phyloP scores from a whole-genome alignment of 2,113 vertebrate genomes.

The Emydura subglobosa region DNA sequence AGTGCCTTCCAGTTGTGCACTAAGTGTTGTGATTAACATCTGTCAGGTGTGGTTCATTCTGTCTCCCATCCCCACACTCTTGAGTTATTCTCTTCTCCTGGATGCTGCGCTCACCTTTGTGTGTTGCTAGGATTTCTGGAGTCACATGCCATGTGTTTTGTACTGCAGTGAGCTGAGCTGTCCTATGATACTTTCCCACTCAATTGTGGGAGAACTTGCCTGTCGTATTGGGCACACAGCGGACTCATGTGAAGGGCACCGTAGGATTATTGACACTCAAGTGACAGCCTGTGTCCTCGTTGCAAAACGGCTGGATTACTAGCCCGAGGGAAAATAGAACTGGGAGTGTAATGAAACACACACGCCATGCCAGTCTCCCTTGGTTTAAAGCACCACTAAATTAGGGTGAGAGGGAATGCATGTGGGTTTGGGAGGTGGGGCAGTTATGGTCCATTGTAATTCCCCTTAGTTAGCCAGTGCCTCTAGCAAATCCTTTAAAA shows the following conservation, averaged over 20 bases:
- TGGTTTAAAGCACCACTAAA: not conserved
- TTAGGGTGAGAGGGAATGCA: not conserved
- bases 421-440: not conserved
- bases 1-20: not conserved
- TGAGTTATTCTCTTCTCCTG: not conserved
- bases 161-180: not conserved
- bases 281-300: not conserved
- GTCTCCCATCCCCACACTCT: no score
- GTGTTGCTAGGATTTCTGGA: not conserved
- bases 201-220: not conserved
- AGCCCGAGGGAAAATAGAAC: not conserved
- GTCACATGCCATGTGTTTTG: not conserved
- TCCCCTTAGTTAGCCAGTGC: no score
- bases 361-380: not conserved
- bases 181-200: not conserved
- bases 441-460: no score
- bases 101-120: not conserved
- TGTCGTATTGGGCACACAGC: not conserved
- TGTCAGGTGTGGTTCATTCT: not conserved
- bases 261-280: not conserved
- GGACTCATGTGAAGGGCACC: not conserved
- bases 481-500: not conserved
- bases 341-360: not conserved
- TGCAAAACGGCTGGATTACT: not conserved
- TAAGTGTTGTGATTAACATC: not conserved